Conservation (phyloP, 2,888 invertebrate species). For the Venusia cambrica region DNA sequence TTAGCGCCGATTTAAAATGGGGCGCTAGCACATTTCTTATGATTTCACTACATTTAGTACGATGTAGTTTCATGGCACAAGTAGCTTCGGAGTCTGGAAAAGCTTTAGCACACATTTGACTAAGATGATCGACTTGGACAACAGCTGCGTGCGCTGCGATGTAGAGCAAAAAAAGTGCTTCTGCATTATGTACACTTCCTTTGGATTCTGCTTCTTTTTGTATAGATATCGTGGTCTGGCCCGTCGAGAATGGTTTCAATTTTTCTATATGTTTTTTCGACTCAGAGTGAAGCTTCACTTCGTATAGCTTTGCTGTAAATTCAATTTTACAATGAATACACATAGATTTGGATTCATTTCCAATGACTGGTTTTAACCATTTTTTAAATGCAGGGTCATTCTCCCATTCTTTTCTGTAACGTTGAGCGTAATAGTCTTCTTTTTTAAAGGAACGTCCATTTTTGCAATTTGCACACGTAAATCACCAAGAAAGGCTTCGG, state of each 20-base stretch:
- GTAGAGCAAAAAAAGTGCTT: conserved; percentile 22
- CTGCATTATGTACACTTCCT: conserved; percentile 20
- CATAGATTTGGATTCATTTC: conserved; percentile 23
- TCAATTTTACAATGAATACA: conserved; percentile 24
- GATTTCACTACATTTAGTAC: conserved; percentile 26
- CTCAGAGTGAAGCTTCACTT: conserved; percentile 23
- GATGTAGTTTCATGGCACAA: conserved; percentile 28
- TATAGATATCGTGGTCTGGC: too few relatives aligned
- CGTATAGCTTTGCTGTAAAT: conserved; percentile 11
- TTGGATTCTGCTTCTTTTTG: conserved; percentile 24
- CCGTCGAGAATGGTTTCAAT: conserved; percentile 25
- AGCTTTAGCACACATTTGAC: conserved; percentile 20
- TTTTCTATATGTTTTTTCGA: conserved; percentile 26
- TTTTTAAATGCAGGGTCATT: conserved; percentile 18
- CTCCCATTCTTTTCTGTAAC: conserved; percentile 22
- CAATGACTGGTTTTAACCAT: conserved; percentile 27
- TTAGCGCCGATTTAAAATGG: conserved; percentile 21
- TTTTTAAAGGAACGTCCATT: conserved; percentile 20
- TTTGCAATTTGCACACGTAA: too few relatives aligned
- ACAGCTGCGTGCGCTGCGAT: conserved; percentile 25
- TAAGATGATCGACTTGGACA: conserved; percentile 22
- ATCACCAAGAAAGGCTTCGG: too few relatives aligned
- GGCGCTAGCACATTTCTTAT: conserved; percentile 22
- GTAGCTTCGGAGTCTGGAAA: conserved; percentile 22
- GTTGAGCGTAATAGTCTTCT: conserved; percentile 7